Evolutionary conservation across 2,113 vertebrate species (phyloP).

Genomic region (Brachyhypopomus gauderio): DNA sequence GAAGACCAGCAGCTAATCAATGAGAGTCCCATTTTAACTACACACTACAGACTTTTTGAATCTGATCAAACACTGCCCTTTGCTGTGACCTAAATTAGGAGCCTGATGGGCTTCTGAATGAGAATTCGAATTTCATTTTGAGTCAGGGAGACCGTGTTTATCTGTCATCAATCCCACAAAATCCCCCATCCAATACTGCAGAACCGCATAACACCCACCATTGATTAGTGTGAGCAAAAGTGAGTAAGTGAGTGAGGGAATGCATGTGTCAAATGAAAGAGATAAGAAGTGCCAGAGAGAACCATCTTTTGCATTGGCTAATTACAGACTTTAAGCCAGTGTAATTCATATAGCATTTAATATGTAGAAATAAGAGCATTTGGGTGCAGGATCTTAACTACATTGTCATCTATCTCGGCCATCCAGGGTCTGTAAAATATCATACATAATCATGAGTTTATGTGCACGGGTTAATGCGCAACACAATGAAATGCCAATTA

Average conservation of each 20-base stretch:
- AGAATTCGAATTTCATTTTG: constrained; percentile 18
- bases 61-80: background rate
- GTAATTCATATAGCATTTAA: background rate
- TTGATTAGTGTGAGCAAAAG: constrained; percentile 1
- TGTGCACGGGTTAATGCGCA: too few relatives aligned
- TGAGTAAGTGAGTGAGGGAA: too few relatives aligned
- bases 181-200: background rate
- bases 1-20: constrained; percentile 16
- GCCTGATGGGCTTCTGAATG: background rate
- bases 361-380: background rate
- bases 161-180: constrained; percentile 16
- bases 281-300: background rate
- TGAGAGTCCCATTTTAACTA: background rate
- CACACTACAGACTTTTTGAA: background rate
- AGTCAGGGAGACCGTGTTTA: background rate
- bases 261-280: background rate
- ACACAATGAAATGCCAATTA: background rate
- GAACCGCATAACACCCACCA: background rate
- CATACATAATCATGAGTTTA: too few relatives aligned
- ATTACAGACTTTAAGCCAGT: background rate
- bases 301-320: background rate
- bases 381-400: background rate
- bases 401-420: background rate
- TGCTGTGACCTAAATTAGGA: constrained; percentile 3
- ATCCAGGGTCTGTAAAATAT: too few relatives aligned